These are phyloP conservation scores for Coptotermes formosanus DNA, from an alignment of 1,140 invertebrate species.

Conservation along the genomic window DNA sequence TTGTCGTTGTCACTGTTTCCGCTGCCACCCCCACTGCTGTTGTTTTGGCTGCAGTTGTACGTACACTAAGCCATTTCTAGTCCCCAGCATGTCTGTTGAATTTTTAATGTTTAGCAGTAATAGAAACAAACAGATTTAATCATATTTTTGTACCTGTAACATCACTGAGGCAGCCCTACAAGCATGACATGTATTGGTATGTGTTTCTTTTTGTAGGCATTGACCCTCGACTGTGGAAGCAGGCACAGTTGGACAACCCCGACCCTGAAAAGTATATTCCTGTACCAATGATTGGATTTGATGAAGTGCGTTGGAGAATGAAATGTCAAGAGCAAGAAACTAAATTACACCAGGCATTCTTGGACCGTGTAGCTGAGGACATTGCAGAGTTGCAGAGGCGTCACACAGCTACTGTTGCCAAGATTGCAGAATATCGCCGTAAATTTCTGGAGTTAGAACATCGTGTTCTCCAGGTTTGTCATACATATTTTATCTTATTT, in stretches of 20 bases:
- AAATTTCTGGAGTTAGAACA: conserved; percentile 75
- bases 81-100: too few relatives aligned
- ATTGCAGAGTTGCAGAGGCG: conserved; percentile 71
- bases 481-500: conserved; percentile 28
- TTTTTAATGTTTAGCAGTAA: too few relatives aligned
- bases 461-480: conserved; percentile 66
- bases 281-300: conserved; percentile 89
- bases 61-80: too few relatives aligned
- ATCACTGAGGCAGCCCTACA: too few relatives aligned
- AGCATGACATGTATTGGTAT: neutral
- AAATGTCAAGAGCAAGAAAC: conserved; percentile 80
- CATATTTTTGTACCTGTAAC: too few relatives aligned
- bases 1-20: too few relatives aligned
- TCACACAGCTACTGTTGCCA: conserved; percentile 67
- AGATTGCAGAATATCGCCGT: conserved; percentile 71
- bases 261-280: conserved; percentile 86
- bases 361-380: conserved; percentile 73
- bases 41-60: too few relatives aligned
- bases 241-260: conserved; percentile 91
- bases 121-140: too few relatives aligned
- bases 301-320: conserved; percentile 78
- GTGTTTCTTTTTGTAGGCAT: neutral
- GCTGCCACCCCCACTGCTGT: too few relatives aligned
- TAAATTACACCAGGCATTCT: conserved; percentile 69
- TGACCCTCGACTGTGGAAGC: conserved; percentile 72